These are phyloP conservation scores for Helogale parvula DNA, from an alignment of 2,113 vertebrate species.

Conservation along the genomic window DNA sequence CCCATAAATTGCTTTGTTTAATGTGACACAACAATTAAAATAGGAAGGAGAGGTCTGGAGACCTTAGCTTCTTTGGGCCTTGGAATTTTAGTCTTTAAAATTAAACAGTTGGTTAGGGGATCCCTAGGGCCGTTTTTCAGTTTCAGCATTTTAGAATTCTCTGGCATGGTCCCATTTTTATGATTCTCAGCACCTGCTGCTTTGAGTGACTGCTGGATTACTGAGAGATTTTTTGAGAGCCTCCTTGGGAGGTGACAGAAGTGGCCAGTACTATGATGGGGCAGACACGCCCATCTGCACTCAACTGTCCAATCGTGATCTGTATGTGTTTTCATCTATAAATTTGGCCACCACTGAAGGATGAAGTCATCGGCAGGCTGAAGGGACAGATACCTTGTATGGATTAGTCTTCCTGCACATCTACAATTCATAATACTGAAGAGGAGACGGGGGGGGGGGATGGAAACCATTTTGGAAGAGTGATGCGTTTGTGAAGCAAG, in stretches of 20 bases:
- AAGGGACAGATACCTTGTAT: fast-evolving
- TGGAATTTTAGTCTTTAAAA: neutral
- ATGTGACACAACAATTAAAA: neutral
- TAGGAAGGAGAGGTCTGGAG: neutral
- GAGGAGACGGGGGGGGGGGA: neutral
- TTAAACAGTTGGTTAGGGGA: neutral
- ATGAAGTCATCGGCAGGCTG: neutral
- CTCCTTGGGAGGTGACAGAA: neutral
- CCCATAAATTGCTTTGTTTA: neutral
- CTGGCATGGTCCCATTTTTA: fast-evolving
- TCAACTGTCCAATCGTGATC: fast-evolving
- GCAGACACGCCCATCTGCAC: no score
- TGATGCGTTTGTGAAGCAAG: neutral
- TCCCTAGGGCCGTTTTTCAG: neutral
- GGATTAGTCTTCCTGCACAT: neutral
- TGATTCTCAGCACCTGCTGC: neutral
- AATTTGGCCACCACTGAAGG: neutral
- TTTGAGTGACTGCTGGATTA: neutral
- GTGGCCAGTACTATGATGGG: no score
- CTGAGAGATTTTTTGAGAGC: no score
- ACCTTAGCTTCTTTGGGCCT: neutral
- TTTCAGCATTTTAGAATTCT: neutral
- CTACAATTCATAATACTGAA: neutral
- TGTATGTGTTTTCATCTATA: neutral
- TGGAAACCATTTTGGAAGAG: neutral